Evolutionary conservation across 2,113 vertebrate genomes (phyloP), one percentile per base, ranked within the genome.

Genomic region (Sturnus vulgaris): DNA sequence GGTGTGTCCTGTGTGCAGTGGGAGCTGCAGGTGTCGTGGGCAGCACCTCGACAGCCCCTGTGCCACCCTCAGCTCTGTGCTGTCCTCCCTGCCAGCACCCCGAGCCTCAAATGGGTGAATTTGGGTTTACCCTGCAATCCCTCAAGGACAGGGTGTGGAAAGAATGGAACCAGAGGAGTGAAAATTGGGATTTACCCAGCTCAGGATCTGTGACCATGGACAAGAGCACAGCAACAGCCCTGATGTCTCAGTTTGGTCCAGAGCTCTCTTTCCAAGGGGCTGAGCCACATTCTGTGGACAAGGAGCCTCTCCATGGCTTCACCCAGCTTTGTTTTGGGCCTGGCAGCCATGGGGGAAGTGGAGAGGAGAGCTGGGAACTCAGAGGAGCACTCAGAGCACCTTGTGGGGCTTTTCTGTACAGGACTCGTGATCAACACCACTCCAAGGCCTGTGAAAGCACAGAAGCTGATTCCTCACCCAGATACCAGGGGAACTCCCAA

Each of bases 211-310:
- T 33, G 69, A 18, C 5, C 40, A 9, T 11, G 8, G 12, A 19
- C 22, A 16, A 37, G 75, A 23, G 3, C 11, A 5, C 50, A 49
- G 40, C 0, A 1, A 15, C 0, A 12, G 4, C 47, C 4, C 5
- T 6, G 22, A 21, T 27, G 22, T 15, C 25, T 52, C 47, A 6
- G 12, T 4, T 20, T 2, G 24, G 42, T 47, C 23, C 46, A 39
- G 56, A 49, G 17, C 21, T 64, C n/a, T 17, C 60, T 50, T 28
- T 65, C 46, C 63, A 42, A 77, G 57, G 25, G 28, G 22, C 12
- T 50, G 17, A 42, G 64, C 20, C 17, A 24, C 79, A 60, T 15
- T 23, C 46, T 1, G 2, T 9, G 50, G 37, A n/a, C 10, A 33
- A 53, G 19, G 25, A 91, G 13, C 19, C 9, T 50, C 47, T 70